phyloP scores from a whole-genome alignment of 2,888 invertebrate species.

The Polydrusus tereticollis region DNA sequence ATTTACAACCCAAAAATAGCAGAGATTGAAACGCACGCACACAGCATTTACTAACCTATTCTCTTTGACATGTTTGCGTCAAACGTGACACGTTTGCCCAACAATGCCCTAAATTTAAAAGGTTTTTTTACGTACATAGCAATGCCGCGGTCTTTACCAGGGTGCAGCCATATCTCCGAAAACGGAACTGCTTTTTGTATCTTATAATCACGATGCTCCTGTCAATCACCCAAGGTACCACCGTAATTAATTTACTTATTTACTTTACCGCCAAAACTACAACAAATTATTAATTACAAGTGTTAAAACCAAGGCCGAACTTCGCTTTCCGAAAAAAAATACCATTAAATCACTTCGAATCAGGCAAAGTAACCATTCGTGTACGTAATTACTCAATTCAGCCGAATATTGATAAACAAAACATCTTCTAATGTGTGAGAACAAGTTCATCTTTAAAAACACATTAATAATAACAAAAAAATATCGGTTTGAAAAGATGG shows the following conservation, averaged over 20 bases:
- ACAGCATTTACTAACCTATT: too few relatives aligned
- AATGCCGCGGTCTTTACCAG: too few relatives aligned
- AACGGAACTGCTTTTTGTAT: too few relatives aligned
- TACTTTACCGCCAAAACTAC: background rate
- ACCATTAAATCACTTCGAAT: constrained; percentile 1
- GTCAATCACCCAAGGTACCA: too few relatives aligned
- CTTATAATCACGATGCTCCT: too few relatives aligned
- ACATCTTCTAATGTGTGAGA: constrained; percentile 27
- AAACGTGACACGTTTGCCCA: too few relatives aligned
- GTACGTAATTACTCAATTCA: constrained; percentile 27
- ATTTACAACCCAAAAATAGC: too few relatives aligned
- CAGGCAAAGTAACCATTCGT: constrained; percentile 19
- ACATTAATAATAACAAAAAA: constrained; percentile 21
- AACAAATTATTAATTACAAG: constrained; percentile 2
- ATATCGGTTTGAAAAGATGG: constrained; percentile 16
- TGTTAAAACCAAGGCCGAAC: constrained; percentile 13
- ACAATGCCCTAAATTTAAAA: too few relatives aligned
- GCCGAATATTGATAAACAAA: constrained; percentile 31
- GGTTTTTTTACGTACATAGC: too few relatives aligned
- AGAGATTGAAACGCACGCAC: too few relatives aligned
- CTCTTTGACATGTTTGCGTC: too few relatives aligned
- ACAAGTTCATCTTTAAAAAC: constrained; percentile 37
- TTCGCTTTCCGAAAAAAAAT: background rate
- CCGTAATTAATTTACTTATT: constrained; percentile 17
- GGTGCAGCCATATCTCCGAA: too few relatives aligned